Evolutionary conservation across 2,888 invertebrate genomes (phyloP).

Genomic region (Ophraella communa): DNA sequence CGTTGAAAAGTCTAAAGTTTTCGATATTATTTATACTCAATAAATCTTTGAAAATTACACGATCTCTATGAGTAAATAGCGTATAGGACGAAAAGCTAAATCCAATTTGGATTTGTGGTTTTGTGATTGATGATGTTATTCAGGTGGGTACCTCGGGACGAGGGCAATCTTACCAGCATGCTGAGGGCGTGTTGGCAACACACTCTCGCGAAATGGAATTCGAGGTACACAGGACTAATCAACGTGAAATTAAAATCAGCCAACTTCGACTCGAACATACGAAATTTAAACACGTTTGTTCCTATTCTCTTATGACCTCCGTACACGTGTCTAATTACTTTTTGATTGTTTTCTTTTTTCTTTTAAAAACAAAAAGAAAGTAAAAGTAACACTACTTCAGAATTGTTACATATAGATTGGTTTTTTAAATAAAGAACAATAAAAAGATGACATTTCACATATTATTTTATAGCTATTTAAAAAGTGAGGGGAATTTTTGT

Average conservation of each 20-base stretch:
- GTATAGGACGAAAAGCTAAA: constrained; percentile 42
- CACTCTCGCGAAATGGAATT: constrained; percentile 21
- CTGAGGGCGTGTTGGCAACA: constrained; percentile 43
- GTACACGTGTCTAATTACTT: constrained; percentile 25
- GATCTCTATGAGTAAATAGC: constrained; percentile 20
- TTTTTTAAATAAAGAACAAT: too few relatives aligned
- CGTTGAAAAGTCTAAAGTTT: background rate
- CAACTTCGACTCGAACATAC: constrained; percentile 26
- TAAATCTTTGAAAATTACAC: constrained; percentile 33
- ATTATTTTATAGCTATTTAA: too few relatives aligned
- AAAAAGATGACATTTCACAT: too few relatives aligned
- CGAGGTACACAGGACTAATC: constrained; percentile 38
- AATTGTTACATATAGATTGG: too few relatives aligned
- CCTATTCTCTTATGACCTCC: constrained; percentile 26
- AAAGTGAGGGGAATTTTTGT: too few relatives aligned
- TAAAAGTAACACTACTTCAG: too few relatives aligned
- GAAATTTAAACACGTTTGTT: constrained; percentile 17
- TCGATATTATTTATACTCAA: constrained; percentile 20
- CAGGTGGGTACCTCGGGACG: constrained; percentile 48
- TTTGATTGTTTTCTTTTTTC: constrained; percentile 21
- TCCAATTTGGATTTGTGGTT: constrained; percentile 54
- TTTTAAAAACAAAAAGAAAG: background rate
- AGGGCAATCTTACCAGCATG: constrained; percentile 43
- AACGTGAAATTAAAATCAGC: constrained; percentile 39
- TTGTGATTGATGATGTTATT: constrained; percentile 55